Conservation (phyloP, 2,113 vertebrate genomes). For the Cynocephalus volans region DNA sequence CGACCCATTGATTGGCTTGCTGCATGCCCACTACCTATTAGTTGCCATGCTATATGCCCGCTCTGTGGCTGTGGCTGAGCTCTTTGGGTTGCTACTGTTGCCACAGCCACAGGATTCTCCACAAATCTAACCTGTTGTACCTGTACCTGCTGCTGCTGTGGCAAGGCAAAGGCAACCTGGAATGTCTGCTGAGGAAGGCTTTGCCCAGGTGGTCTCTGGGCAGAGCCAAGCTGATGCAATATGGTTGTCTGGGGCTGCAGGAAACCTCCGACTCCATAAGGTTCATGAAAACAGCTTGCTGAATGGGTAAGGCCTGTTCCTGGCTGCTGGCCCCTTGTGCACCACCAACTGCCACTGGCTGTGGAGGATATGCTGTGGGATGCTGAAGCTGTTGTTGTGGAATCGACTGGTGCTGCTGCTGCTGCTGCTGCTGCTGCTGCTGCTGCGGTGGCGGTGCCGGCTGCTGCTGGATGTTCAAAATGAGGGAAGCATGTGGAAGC, state of each 20-base stretch:
- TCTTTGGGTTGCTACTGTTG: conserved; percentile 80
- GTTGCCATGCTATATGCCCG: conserved; percentile 90
- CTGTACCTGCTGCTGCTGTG: conserved; percentile 85
- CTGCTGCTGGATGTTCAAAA: conserved; percentile 90
- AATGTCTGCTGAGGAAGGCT: conserved; percentile 87
- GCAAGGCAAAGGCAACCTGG: conserved; percentile 88
- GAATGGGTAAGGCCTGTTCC: conserved; percentile 91
- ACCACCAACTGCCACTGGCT: conserved; percentile 88
- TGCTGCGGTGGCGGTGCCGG: conserved; percentile 90
- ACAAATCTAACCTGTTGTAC: conserved; percentile 95
- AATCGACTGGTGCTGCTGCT: conserved; percentile 64
- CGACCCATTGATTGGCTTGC: conserved; percentile 87
- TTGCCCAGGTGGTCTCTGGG: conserved; percentile 82
- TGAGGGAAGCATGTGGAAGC: conserved; percentile 90
- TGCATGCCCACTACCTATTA: conserved; percentile 85
- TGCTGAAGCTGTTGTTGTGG: conserved; percentile 76
- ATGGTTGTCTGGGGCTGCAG: conserved; percentile 91
- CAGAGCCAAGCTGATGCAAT: conserved; percentile 93
- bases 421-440: conserved; percentile 89
- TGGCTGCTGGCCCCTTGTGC: conserved; percentile 76
- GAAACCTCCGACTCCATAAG: conserved; percentile 89
- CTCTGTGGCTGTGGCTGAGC: conserved; percentile 83
- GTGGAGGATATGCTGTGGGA: conserved; percentile 87
- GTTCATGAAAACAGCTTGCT: conserved; percentile 85
- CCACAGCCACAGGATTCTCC: conserved; percentile 93